Evolutionary conservation across 2,797 vertebrate genomes (phyloP).

Genomic region (Nyctibius grandis): DNA sequence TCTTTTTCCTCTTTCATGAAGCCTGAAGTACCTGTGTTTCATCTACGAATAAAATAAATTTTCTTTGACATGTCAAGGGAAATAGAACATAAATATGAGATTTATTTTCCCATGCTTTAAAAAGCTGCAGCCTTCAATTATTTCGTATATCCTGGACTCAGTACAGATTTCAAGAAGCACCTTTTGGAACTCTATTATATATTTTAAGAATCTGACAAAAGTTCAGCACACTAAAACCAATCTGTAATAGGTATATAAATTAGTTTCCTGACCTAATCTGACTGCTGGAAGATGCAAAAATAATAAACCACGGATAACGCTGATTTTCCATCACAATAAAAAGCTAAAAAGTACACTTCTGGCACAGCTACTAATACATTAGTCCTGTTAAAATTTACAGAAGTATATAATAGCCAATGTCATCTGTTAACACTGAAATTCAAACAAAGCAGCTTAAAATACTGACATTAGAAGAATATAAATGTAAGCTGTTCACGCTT

Average conservation of each 20-base stretch:
- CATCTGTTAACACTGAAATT: not conserved
- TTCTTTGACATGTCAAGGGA: not conserved
- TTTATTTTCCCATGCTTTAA: not conserved
- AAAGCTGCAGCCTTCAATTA: not conserved
- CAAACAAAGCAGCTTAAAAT: slow-evolving; percentile 11
- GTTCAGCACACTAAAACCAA: not conserved
- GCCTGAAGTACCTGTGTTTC: not conserved
- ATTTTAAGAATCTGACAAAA: not conserved
- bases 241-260: not conserved
- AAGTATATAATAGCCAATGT: not conserved
- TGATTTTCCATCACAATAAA: slow-evolving; percentile 11
- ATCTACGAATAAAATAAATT: not conserved
- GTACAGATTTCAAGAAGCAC: not conserved
- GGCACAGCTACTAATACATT: not conserved
- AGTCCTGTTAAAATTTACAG: not conserved
- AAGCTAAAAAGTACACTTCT: slow-evolving; percentile 1
- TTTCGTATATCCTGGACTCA: not conserved
- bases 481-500: not conserved
- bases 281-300: not conserved
- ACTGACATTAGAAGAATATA: not conserved
- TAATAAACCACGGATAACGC: not conserved
- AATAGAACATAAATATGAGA: not conserved
- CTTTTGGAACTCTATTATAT: not conserved
- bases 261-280: not conserved
- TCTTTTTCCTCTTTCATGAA: not conserved